Base-by-base conservation (phyloP, 2,888 invertebrate species). In the Spicauda simplicius region DNA sequence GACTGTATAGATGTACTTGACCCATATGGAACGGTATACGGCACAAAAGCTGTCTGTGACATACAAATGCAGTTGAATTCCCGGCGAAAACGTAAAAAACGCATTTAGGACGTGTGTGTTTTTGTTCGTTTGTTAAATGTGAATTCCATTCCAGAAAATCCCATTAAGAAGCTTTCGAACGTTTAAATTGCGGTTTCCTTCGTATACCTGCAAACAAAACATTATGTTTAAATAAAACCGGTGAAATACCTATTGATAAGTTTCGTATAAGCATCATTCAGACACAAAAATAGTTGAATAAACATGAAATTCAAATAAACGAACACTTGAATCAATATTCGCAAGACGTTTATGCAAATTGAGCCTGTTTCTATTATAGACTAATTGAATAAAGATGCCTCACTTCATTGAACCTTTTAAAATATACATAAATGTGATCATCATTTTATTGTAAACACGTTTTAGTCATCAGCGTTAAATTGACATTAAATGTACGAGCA, bases 301-400 rank as follows among this genome's bases (percentile, higher is more conserved):
- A 56, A 18, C 6, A 19, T 56, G 20, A 58, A 58, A 58, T 48
- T 18, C n/a, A 58, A 48, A 20, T 19, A 48, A 20, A 58, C 48
- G 20, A 18, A 10, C 58, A 58, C 58, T 58, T 58, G 45, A 45
- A 45, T 58, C 58, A 58, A 58, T 58, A 58, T 58, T 58, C 45
- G n/a, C 45, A 58, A 45, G 58, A 48, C 58, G 25, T 20, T 58
- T 48, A 45, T 25, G 19, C 41, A 48, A 58, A 48, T 58, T 45
- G 45, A 2, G 20, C 45, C 58, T 58, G 58, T 58, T 45, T 58
- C 57, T 58, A 20, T 58, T 58, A 20, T 58, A 25, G 16, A 48
- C 48, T 48, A 45, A 48, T 16, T 45, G 45, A 58, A 48, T 20
- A 58, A 37, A 57, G 12, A 41, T 19, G 19, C 19, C 25, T 48